A percentile compares a stretch with the other conserved stretches of the same genome.
Conservation (phyloP, 64 coral and sea anemone genomes). For the Dendrophyllia cribrosa region DNA sequence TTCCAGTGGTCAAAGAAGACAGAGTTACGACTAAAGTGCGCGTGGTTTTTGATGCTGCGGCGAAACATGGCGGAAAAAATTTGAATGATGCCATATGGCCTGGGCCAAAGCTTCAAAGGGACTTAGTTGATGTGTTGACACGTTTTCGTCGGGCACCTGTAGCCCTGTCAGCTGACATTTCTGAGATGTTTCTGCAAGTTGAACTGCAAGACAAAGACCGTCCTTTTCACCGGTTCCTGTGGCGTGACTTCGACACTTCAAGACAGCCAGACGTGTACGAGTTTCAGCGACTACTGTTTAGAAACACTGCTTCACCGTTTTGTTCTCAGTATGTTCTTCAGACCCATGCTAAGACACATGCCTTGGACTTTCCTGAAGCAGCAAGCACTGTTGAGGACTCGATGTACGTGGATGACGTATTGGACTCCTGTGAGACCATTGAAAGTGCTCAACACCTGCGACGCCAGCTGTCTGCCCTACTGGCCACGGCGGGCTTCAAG, state of each 20-base stretch:
- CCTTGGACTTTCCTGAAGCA: slow-evolving; percentile 35
- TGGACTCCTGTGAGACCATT: slow-evolving; percentile 42
- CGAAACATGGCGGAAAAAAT: slow-evolving; percentile 57
- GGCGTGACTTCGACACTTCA: slow-evolving; percentile 56
- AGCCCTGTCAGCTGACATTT: slow-evolving; percentile 75
- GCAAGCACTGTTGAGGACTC: slow-evolving; percentile 40
- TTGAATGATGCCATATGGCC: slow-evolving; percentile 58
- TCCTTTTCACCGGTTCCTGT: slow-evolving; percentile 61
- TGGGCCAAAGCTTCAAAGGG: slow-evolving; percentile 62
- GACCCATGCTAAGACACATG: slow-evolving; percentile 38
- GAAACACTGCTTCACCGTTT: slow-evolving; percentile 58
- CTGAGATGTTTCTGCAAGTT: slow-evolving; percentile 78
- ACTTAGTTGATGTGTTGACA: slow-evolving; percentile 44
- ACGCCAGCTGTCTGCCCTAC: slow-evolving; percentile 47
- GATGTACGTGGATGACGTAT: slow-evolving; percentile 53
- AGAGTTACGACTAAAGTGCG: slow-evolving; percentile 55
- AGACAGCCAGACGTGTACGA: slow-evolving; percentile 52
- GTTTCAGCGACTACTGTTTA: slow-evolving; percentile 56
- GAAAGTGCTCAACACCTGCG: slow-evolving; percentile 28
- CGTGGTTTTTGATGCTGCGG: slow-evolving; percentile 52
- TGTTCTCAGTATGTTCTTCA: slow-evolving; percentile 54
- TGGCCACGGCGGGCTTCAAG: slow-evolving; percentile 53
- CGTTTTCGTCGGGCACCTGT: slow-evolving; percentile 54
- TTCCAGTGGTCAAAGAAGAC: slow-evolving; percentile 31
- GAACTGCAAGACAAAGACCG: slow-evolving; percentile 47